These are phyloP conservation scores for Halcyon smyrnensis DNA, from an alignment of 2,797 vertebrate genomes.

Conservation along the genomic window DNA sequence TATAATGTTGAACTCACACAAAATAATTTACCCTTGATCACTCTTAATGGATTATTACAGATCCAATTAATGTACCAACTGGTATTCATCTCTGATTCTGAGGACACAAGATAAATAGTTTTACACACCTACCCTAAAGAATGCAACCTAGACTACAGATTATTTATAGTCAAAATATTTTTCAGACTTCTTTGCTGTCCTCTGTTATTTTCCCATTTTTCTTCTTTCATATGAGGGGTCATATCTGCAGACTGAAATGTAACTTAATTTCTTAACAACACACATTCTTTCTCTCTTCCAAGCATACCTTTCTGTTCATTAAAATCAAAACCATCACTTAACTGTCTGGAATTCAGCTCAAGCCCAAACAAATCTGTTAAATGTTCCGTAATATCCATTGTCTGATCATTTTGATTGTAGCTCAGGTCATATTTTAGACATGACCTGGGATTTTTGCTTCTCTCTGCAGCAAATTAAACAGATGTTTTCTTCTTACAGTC, in stretches of 20 bases:
- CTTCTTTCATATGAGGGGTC: background rate
- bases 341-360: background rate
- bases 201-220: background rate
- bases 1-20: background rate
- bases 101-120: background rate
- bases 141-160: background rate
- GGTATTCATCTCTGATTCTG: background rate
- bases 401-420: too few species aligned
- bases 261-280: too few species aligned
- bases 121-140: background rate
- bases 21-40: background rate
- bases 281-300: background rate
- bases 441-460: background rate
- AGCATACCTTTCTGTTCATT: background rate
- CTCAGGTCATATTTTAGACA: background rate
- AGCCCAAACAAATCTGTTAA: background rate
- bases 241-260: background rate
- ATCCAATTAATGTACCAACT: background rate
- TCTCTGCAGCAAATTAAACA: background rate
- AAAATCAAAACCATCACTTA: background rate
- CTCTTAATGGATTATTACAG: background rate
- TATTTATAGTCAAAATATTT: background rate
- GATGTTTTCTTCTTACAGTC: background rate
- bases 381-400: background rate
- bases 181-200: background rate